Conservation (phyloP, 1,140 invertebrate genomes). For the Drosophila paulistorum region DNA sequence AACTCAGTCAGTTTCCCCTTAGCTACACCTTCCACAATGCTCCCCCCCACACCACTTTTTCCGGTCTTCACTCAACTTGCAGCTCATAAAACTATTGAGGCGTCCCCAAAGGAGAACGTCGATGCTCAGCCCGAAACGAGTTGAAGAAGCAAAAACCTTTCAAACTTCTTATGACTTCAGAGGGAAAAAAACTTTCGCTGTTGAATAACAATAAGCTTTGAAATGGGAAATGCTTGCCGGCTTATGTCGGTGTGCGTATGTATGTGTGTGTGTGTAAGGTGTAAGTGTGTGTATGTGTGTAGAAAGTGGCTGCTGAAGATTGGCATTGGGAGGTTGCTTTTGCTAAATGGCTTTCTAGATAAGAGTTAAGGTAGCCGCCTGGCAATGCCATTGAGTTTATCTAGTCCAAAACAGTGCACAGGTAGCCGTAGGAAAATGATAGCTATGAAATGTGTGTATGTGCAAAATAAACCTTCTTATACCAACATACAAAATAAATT, state of each 20-base stretch:
- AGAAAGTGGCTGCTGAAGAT: not conserved
- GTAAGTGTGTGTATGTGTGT: constrained; percentile 7
- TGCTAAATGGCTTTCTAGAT: constrained; percentile 68
- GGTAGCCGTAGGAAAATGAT: not conserved
- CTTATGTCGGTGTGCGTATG: constrained; percentile 4
- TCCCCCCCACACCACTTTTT: not conserved
- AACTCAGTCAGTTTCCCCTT: constrained; percentile 21
- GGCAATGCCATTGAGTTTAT: constrained; percentile 44
- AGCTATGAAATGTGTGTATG: constrained; percentile 3
- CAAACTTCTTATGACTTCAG: constrained; percentile 78
- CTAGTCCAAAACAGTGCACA: constrained; percentile 30
- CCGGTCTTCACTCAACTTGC: not conserved
- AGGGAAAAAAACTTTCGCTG: constrained; percentile 55
- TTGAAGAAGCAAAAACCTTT: constrained; percentile 63
- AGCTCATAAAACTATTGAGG: constrained; percentile 59
- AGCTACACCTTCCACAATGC: not conserved
- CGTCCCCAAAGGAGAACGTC: constrained; percentile 45
- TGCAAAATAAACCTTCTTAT: not conserved
- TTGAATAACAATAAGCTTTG: constrained; percentile 78
- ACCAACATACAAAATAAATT: not conserved
- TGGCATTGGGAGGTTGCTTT: constrained; percentile 26
- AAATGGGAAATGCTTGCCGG: constrained; percentile 46
- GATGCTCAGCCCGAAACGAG: constrained; percentile 57
- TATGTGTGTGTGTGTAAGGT: constrained; percentile 7
- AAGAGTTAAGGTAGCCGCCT: constrained; percentile 46